Evolutionary conservation across 2,888 invertebrate species (phyloP), one percentile per base, ranked within the genome.

Genomic region (Polydesmus complanatus): DNA sequence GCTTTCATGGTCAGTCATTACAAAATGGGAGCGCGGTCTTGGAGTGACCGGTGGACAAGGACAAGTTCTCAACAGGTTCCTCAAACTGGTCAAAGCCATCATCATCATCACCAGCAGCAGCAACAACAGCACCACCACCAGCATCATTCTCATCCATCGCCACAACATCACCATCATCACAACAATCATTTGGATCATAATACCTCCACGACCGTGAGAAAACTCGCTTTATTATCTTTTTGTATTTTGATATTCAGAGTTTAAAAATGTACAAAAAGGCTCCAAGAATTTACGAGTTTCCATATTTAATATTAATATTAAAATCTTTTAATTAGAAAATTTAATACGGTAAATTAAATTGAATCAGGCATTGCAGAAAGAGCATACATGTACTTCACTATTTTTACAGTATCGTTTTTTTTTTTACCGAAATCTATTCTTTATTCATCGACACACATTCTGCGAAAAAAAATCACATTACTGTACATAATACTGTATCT

Each of bases 1-100:
- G 62, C 62, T 21, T 65, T 66, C 62, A 64, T 67, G 56, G 64
- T 68, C 63, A 65, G 65, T 62, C 66, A 67, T 61, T 66, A 67
- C 63, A 66, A 65, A 58, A 67, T 68, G 67, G 67, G 67, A 62
- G 67, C 68, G 57, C 65, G 68, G 62, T 66, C 68, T 49, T 68
- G 67, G 67, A 66, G 66, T 62, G 66, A 68, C 54, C 59, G 67
- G 56, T 61, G 67, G 60, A 63, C 61, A 48, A 53, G 62, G 58
- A 59, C 62, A 27, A 62, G 63, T 25, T 23, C 54, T 25, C 48
- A 56, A 52, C 54, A 48, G n/a, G 26, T 19, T 18, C n/a, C 55
- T 11, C 27, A 21, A 27, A 19, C 51, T 51, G 11, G 3, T 51
- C 22, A 26, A 19, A 56, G 25, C n/a, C 58, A 51, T 19, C 48